Evolutionary conservation across 23 tunicate genomes (phyloP).

Genomic region (Diplosoma virens): DNA sequence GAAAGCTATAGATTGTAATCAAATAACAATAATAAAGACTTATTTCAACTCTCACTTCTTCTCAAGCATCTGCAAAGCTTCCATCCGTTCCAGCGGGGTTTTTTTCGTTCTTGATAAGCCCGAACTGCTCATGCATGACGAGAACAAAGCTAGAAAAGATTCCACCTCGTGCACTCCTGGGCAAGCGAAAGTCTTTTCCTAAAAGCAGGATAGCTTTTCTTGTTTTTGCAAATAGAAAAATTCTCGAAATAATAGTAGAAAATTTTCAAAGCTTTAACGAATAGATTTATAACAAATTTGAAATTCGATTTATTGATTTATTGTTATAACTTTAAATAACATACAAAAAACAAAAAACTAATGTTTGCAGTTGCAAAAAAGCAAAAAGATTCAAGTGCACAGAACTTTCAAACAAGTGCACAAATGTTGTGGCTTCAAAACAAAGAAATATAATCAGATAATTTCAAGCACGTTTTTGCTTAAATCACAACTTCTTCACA

Average conservation of each 20-base stretch:
- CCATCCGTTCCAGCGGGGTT: neutral
- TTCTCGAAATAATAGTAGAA: too few relatives aligned
- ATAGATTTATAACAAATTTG: too few relatives aligned
- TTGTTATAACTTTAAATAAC: too few relatives aligned
- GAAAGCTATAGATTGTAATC: too few relatives aligned
- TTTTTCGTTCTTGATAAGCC: neutral
- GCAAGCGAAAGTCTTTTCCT: conserved; percentile 3
- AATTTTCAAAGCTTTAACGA: too few relatives aligned
- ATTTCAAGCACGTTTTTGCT: neutral
- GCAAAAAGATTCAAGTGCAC: too few relatives aligned
- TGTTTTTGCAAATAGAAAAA: too few relatives aligned
- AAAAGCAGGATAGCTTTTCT: neutral
- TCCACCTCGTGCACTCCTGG: conserved; percentile 41
- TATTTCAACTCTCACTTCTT: neutral
- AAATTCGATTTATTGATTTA: too few relatives aligned
- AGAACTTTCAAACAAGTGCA: too few relatives aligned
- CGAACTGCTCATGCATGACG: conserved; percentile 20
- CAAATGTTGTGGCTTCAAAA: neutral
- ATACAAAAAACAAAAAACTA: too few relatives aligned
- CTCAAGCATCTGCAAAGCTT: neutral
- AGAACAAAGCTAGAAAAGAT: conserved; percentile 34
- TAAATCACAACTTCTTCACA: neutral
- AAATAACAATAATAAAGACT: too few relatives aligned
- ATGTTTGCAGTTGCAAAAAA: too few relatives aligned
- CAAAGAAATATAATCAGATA: neutral